Evolutionary conservation across 2,113 vertebrate species (phyloP), one percentile per base, ranked within the genome.

Genomic region (Poecile atricapillus): DNA sequence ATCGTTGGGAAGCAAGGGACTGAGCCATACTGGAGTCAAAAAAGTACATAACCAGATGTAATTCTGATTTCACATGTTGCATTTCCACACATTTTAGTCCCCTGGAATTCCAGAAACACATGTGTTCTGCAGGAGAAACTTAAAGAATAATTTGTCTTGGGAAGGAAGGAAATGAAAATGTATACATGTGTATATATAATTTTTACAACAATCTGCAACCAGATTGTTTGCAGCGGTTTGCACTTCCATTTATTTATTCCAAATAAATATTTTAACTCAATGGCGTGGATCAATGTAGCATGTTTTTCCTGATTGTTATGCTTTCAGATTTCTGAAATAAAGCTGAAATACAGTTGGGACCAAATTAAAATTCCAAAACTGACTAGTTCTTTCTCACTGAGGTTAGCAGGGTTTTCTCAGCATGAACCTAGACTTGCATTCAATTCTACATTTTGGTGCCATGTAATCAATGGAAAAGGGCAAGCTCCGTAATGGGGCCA

Each of bases 321-420:
- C 82, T 83, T 93, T 95, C 71, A 83, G 75, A 93, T 90, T 92
- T 96, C 55, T 92, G 21, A 90, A 88, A 94, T 50, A 62, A 93
- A 77, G 71, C 64, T 88, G 79, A 93, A 96, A 86, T 94, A 90
- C 70, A 92, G 71, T 86, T 86, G 79, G 52, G 83, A 89, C 44
- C 85, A 97, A 95, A 95, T 93, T 92, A 96, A 97, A 95, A 96
- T 96, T 95, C 94, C 52, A 60, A 86, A 96, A 60, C 73, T 1
- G 0, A 84, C 92, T 93, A 93, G 94, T 96, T 96, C 93, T 93
- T 93, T 94, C 80, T 93, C 83, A 49, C 86, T 87, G 80, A 96
- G 90, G 76, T 92, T 95, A 89, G 90, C 88, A 94, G 80, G 76
- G 88, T 87, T 96, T 94, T 94, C 93, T 94, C 95, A 96, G 93